Conservation (phyloP, 2,888 invertebrate genomes). For the Seira musarum region DNA sequence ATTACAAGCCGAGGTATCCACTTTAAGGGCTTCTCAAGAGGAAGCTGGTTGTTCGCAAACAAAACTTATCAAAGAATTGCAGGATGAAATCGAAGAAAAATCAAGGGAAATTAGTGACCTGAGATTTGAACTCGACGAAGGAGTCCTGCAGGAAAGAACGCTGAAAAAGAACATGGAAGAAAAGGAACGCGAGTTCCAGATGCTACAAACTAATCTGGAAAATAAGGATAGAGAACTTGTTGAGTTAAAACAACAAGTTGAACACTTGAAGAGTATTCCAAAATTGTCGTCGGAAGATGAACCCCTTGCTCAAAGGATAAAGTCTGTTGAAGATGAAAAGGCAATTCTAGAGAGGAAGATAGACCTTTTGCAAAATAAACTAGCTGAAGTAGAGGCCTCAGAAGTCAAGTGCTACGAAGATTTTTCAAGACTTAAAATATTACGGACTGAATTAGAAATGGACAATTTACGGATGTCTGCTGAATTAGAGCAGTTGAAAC, state of each 20-base stretch:
- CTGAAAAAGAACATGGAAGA: conserved; percentile 71
- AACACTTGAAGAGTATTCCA: background rate
- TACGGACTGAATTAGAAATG: conserved; percentile 64
- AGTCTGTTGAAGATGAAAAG: conserved; percentile 67
- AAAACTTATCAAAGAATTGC: conserved; percentile 13
- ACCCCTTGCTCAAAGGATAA: conserved; percentile 36
- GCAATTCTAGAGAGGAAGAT: conserved; percentile 65
- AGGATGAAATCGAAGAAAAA: conserved; percentile 40
- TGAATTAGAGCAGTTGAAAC: conserved; percentile 57
- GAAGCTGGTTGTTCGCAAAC: background rate
- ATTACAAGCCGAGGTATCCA: background rate
- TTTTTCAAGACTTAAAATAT: conserved; percentile 51
- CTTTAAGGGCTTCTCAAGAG: too few species aligned
- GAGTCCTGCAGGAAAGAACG: conserved; percentile 36
- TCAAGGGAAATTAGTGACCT: conserved; percentile 41
- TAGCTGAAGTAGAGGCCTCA: conserved; percentile 69
- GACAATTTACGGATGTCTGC: conserved; percentile 63
- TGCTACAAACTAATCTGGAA: conserved; percentile 65
- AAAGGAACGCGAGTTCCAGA: conserved; percentile 73
- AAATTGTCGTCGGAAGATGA: background rate
- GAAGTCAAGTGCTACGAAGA: conserved; percentile 67
- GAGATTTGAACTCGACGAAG: conserved; percentile 45
- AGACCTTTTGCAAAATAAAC: conserved; percentile 65
- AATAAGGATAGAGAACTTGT: conserved; percentile 13
- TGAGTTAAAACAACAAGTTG: background rate